phyloP scores from a whole-genome alignment of 1,140 invertebrate species.

The Bombus confusus region DNA sequence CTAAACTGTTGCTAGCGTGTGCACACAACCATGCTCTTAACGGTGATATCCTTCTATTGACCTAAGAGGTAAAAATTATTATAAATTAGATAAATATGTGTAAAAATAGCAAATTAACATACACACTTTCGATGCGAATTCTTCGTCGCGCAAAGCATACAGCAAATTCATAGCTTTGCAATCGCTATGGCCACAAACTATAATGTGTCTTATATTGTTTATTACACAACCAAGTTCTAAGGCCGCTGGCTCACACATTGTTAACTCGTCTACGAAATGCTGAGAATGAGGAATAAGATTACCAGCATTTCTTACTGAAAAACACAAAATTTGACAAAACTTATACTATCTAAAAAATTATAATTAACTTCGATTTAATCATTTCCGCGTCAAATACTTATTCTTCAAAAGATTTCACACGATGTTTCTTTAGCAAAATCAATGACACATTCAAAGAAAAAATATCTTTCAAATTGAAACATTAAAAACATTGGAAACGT shows the following conservation, averaged over 20 bases:
- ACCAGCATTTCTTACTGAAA: slow-evolving; percentile 95
- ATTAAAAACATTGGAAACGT: background rate
- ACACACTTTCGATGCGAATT: slow-evolving; percentile 87
- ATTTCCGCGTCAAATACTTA: background rate
- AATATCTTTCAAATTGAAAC: background rate
- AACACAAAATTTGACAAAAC: background rate
- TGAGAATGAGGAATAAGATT: slow-evolving; percentile 96
- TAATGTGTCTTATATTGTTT: slow-evolving; percentile 96
- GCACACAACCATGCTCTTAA: slow-evolving; percentile 95
- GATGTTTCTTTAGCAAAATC: background rate
- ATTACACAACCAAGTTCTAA: slow-evolving; percentile 96
- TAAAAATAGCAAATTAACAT: slow-evolving; percentile 1
- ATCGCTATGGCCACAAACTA: slow-evolving; percentile 98
- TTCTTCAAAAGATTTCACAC: background rate
- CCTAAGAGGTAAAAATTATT: slow-evolving; percentile 78
- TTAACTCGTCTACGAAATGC: slow-evolving; percentile 92
- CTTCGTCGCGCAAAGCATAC: slow-evolving; percentile 90
- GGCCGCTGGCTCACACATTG: slow-evolving; percentile 96
- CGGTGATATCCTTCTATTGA: slow-evolving; percentile 92
- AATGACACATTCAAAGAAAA: background rate
- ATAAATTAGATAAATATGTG: background rate
- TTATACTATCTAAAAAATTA: background rate
- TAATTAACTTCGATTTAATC: background rate
- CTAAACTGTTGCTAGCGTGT: slow-evolving; percentile 91
- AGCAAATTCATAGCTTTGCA: slow-evolving; percentile 98